Conservation (phyloP, 2,113 vertebrate genomes). For the Sus scrofa region T2T-Sscrofa CM000826.6:81470001-81470500, state of each 20-base stretch:
- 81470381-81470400: slow-evolving; percentile 87
- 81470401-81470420: slow-evolving; percentile 90
- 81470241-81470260: slow-evolving; percentile 87
- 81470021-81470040: not conserved
- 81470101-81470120: not conserved
- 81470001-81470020: not conserved
- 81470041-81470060: not conserved
- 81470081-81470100: not conserved
- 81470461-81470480: slow-evolving; percentile 83
- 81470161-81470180: slow-evolving; percentile 38
- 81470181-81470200: slow-evolving; percentile 45
- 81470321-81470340: slow-evolving; percentile 82
- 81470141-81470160: rapidly evolving
- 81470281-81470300: slow-evolving; percentile 87
- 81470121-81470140: not conserved
- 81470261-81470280: slow-evolving; percentile 83
- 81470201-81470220: not conserved
- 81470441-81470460: slow-evolving; percentile 83
- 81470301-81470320: slow-evolving; percentile 88
- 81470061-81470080: not conserved
- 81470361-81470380: slow-evolving; percentile 87
- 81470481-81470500: slow-evolving; percentile 83
- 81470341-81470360: slow-evolving; percentile 79
- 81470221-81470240: slow-evolving; percentile 79
- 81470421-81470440: slow-evolving; percentile 86